Conservation (phyloP, 2,797 vertebrate genomes). For the Phataginus tetradactyla region DNA sequence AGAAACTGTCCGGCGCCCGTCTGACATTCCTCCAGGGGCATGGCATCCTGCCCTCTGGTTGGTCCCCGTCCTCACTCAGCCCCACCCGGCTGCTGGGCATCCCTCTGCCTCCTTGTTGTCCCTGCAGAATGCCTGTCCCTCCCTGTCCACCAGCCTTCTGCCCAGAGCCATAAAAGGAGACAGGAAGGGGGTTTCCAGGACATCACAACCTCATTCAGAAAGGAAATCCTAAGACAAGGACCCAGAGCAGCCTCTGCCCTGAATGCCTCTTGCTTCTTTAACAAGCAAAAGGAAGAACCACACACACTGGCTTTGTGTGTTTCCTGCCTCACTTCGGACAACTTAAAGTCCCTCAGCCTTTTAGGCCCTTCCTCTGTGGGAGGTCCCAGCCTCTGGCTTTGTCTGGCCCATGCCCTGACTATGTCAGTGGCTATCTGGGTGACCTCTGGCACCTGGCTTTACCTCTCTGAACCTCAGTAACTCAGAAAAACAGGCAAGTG, state of each 20-base stretch:
- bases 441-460: background rate
- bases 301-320: accelerated
- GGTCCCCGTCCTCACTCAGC: background rate
- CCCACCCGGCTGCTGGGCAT: accelerated
- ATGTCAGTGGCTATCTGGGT: background rate
- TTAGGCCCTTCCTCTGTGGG: background rate
- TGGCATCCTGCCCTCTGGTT: too few species aligned
- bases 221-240: accelerated
- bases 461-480: background rate
- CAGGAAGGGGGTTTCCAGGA: background rate
- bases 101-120: background rate
- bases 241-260: too few species aligned
- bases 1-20: accelerated
- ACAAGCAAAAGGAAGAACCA: background rate
- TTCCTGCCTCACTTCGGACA: background rate
- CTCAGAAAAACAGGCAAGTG: background rate
- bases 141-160: too few species aligned
- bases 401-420: background rate
- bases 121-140: accelerated
- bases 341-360: background rate
- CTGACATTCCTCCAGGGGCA: accelerated
- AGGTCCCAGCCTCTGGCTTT: background rate
- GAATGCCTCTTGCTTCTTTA: background rate
- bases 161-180: background rate
- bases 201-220: background rate